Evolutionary conservation across 2,113 vertebrate genomes (phyloP).

Genomic region (Microcebus griseorufus): DNA sequence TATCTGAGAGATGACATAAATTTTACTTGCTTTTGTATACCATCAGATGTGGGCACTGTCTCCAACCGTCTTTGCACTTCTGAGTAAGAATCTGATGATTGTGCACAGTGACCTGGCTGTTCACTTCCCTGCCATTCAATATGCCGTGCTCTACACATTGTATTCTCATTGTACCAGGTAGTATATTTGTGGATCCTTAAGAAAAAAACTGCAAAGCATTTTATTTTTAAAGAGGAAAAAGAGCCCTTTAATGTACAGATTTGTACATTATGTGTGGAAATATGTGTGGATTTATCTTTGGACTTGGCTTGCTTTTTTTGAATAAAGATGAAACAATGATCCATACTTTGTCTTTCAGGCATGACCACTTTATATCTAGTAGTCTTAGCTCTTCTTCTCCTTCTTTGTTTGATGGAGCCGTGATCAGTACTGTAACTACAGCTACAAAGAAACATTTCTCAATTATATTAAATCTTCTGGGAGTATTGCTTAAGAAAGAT

Average conservation of each 20-base stretch:
- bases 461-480: slow-evolving; percentile 94
- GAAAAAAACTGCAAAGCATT: not conserved
- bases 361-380: slow-evolving; percentile 99
- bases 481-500: slow-evolving; percentile 93
- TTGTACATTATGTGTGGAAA: not conserved
- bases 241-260: not conserved
- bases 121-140: slow-evolving; percentile 95
- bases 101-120: slow-evolving; percentile 94
- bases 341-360: slow-evolving; percentile 84
- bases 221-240: not conserved
- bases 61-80: slow-evolving; percentile 96
- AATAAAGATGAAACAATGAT: not conserved
- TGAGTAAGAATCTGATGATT: slow-evolving; percentile 95
- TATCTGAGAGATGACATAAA: not conserved
- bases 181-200: not conserved
- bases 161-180: slow-evolving; percentile 99
- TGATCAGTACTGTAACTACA: slow-evolving; percentile 98
- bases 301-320: not conserved
- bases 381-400: slow-evolving; percentile 97
- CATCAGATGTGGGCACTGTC: slow-evolving; percentile 99
- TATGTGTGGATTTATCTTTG: not conserved
- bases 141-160: slow-evolving; percentile 94
- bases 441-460: slow-evolving; percentile 99
- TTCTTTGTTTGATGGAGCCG: slow-evolving; percentile 96
- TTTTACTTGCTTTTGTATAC: slow-evolving; percentile 50